Conservation (phyloP, 2,113 vertebrate species). For the Daboia siamensis region DNA sequence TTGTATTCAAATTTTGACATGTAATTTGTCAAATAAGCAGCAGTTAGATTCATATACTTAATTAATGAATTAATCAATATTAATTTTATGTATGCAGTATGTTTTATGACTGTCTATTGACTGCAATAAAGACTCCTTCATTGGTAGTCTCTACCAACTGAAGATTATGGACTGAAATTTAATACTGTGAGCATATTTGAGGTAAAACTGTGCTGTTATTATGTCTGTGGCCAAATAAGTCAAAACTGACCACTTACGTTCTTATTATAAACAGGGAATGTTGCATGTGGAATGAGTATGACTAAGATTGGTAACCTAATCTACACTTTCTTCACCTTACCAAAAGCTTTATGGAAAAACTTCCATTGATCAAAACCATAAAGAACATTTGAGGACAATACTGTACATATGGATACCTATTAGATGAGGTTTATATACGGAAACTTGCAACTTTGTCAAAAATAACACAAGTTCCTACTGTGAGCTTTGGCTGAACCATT, state of each 20-base stretch:
- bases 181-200: background rate
- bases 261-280: background rate
- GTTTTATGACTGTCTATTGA: background rate
- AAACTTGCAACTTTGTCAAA: conserved; percentile 34
- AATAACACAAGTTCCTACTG: conserved; percentile 42
- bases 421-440: background rate
- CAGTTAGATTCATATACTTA: background rate
- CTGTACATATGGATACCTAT: background rate
- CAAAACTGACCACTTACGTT: background rate
- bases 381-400: background rate
- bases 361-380: background rate
- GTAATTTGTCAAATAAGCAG: background rate
- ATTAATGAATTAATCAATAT: background rate
- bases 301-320: background rate
- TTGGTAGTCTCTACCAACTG: background rate
- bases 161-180: background rate
- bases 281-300: background rate
- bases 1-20: background rate
- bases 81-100: background rate
- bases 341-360: background rate
- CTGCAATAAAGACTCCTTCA: background rate
- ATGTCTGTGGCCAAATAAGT: background rate
- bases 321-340: background rate
- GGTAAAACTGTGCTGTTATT: background rate
- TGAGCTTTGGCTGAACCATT: conserved; percentile 37